Percentiles rank a stretch among this genome's conserved stretches.
These are phyloP conservation scores for Octopus bimaculoides DNA, from an alignment of 1,140 invertebrate species.

Conservation along the genomic window DNA sequence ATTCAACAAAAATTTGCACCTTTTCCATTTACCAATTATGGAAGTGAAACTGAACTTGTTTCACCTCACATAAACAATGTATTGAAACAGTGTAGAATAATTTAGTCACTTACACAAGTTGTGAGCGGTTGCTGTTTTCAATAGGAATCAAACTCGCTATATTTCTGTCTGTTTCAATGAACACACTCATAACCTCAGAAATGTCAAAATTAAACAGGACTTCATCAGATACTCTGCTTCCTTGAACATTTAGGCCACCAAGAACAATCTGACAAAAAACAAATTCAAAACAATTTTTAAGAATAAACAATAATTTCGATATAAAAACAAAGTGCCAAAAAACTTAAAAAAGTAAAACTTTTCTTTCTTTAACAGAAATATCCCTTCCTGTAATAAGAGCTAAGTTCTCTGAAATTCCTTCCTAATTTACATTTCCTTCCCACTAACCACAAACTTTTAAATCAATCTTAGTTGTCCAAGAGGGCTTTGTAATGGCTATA, in stretches of 20 bases:
- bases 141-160: neutral
- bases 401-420: too few species aligned
- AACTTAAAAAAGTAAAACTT: neutral
- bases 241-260: neutral
- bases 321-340: neutral
- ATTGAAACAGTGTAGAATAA: neutral
- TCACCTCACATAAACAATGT: too few species aligned
- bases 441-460: too few species aligned
- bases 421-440: too few species aligned
- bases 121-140: neutral
- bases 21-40: too few species aligned
- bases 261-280: neutral
- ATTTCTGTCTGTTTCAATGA: neutral
- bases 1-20: too few species aligned
- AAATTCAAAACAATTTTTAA: neutral
- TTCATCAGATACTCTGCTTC: neutral
- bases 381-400: too few species aligned
- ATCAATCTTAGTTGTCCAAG: too few species aligned
- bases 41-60: too few species aligned
- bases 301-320: neutral
- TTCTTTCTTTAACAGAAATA: too few species aligned
- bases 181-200: neutral
- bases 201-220: neutral
- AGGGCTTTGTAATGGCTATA: too few species aligned
- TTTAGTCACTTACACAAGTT: slow-evolving; percentile 1